Base-by-base conservation (phyloP, 1,140 invertebrate genomes). In the Drosophila parabipectinata region DNA sequence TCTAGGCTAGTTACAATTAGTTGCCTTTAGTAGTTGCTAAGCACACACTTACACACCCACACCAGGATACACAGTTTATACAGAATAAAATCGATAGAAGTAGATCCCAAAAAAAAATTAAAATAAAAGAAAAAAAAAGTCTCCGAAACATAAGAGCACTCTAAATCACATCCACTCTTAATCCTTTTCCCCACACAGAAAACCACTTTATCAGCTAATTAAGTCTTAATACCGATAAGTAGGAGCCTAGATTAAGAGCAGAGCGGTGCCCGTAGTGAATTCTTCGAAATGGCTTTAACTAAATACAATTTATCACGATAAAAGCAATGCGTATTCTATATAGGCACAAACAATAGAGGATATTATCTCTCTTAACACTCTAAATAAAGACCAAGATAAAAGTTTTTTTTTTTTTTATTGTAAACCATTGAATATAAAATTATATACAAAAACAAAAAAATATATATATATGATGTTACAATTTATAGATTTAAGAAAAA, bases 211-310 rank as follows among this genome's bases (percentile, higher is more conserved):
- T 71, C 52, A 68, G 67, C 64, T 68, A 53, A 66, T 45, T 30
- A 66, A 68, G 64, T 72, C 68, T 72, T 72, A 60, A 72, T 72
- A 72, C 18, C 30, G 15, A 50, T 64, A 63, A 74, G 51, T 51
- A 75, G 61, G 39, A 67, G 30, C 37, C 53, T 58, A 37, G 53
- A 34, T 52, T 14, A 47, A 45, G 26, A 48, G 39, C 37, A 69
- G 50, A 50, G 44, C 52, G 75, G 83, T 87, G 79, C 79, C 83
- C 71, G 71, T 87, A 87, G 82, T 82, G 82, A 87, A 87, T 87
- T 88, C 83, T 88, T 87, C 82, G 80, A 76, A 82, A 87, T 87
- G 82, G 82, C 82, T 87, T 87, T 87, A 87, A 87, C 74, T 88
- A 82, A 87, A 72, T 88, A 82, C 57, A 88, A 82, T 75, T 87